Evolutionary conservation across 1,140 invertebrate species (phyloP), one percentile per base, ranked within the genome.

Genomic region (Eulimnadia texana): DNA sequence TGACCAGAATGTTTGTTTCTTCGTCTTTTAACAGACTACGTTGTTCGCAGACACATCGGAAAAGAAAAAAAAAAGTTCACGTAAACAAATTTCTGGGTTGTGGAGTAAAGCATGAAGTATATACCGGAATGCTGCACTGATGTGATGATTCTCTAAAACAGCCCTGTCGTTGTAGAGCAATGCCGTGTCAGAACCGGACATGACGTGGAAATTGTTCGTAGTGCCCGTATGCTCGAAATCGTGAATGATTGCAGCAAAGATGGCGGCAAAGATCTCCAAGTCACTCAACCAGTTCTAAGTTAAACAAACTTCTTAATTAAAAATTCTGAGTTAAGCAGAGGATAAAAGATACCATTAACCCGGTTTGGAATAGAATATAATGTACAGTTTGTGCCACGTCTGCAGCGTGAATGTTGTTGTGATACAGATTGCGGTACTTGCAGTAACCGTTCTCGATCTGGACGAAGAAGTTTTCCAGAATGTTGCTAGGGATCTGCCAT

Each of bases 161-260:
- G 91, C 88, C 42, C 91, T 77, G 71, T 97, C 93, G 74, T 97
- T 97, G 76, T 94, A 96, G 13, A 96, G 77, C 51, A 96, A 71
- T 0, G 93, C 91, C 13, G 88, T 89, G 20, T 95, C 89, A n/a
- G 91, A 90, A 22, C 88, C 86, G 24, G 91, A 94, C 86, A 91
- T 93, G 22, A 97, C 90, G 72, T 98, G 94, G 73, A 98, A 98
- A 74, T 94, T 96, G 73, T 98, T 98, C n/a, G 94, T 98, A 52
- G 93, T 94, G 68, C 93, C 93, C n/a, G 93, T 97, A 73, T 97
- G 94, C 77, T 98, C 92, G 73, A 80, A 93, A 74, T 97, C 94
- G 70, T 97, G 94, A 65, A 96, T 86, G 50, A 96, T 78, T 9
- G 94, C 94, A 3, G 93, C 92, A 66, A 98, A 80, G 57, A 98